Evolutionary conservation across 1,140 invertebrate species (phyloP).

Genomic region (Polypedilum pembai): DNA sequence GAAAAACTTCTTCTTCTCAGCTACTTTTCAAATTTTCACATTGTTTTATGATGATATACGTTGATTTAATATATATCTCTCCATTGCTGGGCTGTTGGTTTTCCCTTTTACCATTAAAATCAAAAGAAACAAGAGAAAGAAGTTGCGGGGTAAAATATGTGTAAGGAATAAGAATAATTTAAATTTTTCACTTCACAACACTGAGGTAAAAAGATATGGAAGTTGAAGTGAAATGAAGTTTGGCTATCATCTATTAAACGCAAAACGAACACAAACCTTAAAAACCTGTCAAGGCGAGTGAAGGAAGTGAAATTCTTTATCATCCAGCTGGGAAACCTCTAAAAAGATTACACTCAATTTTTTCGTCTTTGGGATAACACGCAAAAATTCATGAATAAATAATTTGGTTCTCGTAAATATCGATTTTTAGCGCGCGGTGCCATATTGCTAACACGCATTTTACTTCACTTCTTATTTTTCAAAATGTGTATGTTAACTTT

Average conservation of each 20-base stretch:
- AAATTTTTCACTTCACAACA: neutral
- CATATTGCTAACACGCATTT: slow-evolving; percentile 20
- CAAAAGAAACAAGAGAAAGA: no score
- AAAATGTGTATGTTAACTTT: neutral
- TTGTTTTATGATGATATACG: slow-evolving; percentile 13
- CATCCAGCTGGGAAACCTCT: slow-evolving; percentile 23
- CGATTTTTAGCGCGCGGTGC: neutral
- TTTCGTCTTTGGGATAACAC: neutral
- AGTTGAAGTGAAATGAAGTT: neutral
- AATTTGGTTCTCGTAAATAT: slow-evolving; percentile 26
- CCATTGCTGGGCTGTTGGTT: neutral
- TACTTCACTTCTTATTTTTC: no score
- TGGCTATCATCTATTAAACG: neutral
- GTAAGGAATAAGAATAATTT: neutral
- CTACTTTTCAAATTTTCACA: slow-evolving; percentile 18
- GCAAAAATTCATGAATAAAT: slow-evolving; percentile 27
- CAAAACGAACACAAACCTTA: neutral
- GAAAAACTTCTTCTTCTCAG: slow-evolving; percentile 6
- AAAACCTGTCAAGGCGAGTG: slow-evolving; percentile 22
- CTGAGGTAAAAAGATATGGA: neutral
- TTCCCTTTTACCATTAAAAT: neutral
- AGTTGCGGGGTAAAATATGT: neutral
- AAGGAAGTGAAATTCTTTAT: neutral
- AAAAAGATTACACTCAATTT: slow-evolving; percentile 18
- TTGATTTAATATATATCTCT: slow-evolving; percentile 13